Evolutionary conservation across 2,888 invertebrate species (phyloP), one percentile per base, ranked within the genome.

Genomic region (Pyrochroa serraticornis): DNA sequence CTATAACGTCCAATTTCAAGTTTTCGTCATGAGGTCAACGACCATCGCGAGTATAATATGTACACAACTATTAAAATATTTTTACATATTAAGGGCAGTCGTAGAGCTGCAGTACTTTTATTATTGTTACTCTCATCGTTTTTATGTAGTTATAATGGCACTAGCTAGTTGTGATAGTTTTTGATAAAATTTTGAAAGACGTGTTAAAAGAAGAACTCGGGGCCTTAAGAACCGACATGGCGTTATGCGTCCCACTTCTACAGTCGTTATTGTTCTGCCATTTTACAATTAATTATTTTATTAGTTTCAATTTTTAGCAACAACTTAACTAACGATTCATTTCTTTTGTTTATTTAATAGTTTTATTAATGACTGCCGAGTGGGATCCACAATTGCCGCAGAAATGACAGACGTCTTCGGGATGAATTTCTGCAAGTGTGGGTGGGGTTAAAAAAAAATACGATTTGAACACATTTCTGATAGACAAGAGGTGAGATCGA

Each of bases 391-490:
- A 22, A 35, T 35, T 2, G 6, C 10, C 22, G 5, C n/a, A n/a
- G n/a, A n/a, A n/a, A n/a, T n/a, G n/a, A n/a, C n/a, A 5, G 22
- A 22, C 5, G 22, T 5, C 22, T 5, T 22, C 5, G 3, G 22
- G 22, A 2, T 22, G 22, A 22, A 22, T 22, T 22, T 22, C 22
- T 2, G 22, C 22, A 22, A 22, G 22, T 22, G 8, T 42, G 10
- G 7, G 32, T 32, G 10, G 30, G 32, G 22, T 32, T 59, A 44
- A 58, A 49, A 39, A 49, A 58, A 35, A 35, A n/a, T 9, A 35
- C 35, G 35, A n/a, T 61, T 65, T 68, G 70, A 68, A 68, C 68
- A 70, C 68, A 70, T 69, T 65, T 62, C 61, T 65, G 65, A 60
- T 60, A 59, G 32, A 43, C 33, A 14, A 22, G 12, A 22, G 7